A percentile compares a stretch with the other conserved stretches of the same genome.
Evolutionary conservation across 53 echinoderm and acorn worm genomes (phyloP).

Genomic region (Antedon mediterranea): DNA sequence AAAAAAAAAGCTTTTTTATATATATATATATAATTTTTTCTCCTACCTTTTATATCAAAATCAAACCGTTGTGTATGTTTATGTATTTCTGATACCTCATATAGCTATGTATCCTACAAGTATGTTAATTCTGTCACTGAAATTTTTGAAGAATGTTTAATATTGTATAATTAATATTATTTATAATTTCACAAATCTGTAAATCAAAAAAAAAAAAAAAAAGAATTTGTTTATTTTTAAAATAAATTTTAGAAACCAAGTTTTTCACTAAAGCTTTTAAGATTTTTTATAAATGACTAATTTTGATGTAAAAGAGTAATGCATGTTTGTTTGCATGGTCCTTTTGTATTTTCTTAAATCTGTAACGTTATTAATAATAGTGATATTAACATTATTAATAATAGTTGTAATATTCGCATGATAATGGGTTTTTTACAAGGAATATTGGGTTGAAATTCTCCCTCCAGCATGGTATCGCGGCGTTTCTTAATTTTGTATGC

Average conservation of each 20-base stretch:
- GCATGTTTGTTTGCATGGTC: background rate
- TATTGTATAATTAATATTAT: background rate
- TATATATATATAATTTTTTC: conserved; percentile 32
- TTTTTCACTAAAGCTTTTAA: conserved; percentile 1
- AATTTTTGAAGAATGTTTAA: background rate
- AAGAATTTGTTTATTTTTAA: conserved; percentile 1
- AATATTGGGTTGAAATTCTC: background rate
- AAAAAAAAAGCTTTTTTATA: conserved; percentile 39
- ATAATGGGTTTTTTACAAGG: background rate
- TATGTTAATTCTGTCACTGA: background rate
- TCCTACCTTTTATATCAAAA: conserved; percentile 40
- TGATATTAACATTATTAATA: too few relatives aligned
- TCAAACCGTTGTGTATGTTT: conserved; percentile 21
- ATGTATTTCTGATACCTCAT: conserved; percentile 28
- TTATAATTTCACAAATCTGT: background rate
- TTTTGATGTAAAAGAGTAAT: background rate
- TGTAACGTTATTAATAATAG: too few relatives aligned
- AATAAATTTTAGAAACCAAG: conserved; percentile 1
- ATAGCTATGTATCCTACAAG: background rate
- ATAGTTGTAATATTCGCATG: background rate
- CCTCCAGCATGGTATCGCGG: background rate
- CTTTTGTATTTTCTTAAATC: background rate
- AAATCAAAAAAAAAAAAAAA: background rate
- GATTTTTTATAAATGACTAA: background rate
- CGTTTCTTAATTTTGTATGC: background rate